Conservation (phyloP, 2,888 invertebrate genomes). For the Plagodis pulveraria region DNA sequence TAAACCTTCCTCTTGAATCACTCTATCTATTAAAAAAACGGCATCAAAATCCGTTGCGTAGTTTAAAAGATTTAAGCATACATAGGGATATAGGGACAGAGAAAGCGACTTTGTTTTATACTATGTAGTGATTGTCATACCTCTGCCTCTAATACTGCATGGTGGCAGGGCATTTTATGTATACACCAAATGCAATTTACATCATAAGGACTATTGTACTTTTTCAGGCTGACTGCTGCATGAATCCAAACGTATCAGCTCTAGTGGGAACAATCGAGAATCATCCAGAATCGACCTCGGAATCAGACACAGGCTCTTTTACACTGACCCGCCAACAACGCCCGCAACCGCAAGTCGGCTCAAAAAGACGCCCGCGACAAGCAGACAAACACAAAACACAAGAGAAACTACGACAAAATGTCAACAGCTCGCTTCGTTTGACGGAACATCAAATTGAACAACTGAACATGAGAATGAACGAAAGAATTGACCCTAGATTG, state of each 20-base stretch:
- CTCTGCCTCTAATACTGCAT: too few species aligned
- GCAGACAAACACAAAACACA: conserved; percentile 66
- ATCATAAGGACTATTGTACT: conserved; percentile 7
- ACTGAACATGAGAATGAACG: conserved; percentile 56
- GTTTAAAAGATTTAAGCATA: too few species aligned
- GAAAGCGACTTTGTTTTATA: too few species aligned
- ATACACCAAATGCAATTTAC: background rate
- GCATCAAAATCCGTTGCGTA: too few species aligned
- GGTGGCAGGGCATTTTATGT: too few species aligned
- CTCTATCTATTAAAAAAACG: too few species aligned
- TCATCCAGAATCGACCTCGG: conserved; percentile 79
- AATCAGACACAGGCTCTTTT: conserved; percentile 78
- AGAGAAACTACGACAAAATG: conserved; percentile 57
- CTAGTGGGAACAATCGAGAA: conserved; percentile 80
- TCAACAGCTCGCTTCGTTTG: conserved; percentile 48
- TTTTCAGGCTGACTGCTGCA: conserved; percentile 78
- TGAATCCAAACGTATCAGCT: conserved; percentile 74
- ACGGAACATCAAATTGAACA: conserved; percentile 55
- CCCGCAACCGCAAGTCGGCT: conserved; percentile 74
- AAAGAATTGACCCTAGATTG: conserved; percentile 35
- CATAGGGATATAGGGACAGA: too few species aligned
- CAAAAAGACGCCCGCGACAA: conserved; percentile 69
- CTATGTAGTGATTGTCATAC: too few species aligned
- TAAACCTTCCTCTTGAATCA: too few species aligned
- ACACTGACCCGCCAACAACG: conserved; percentile 74